Conservation (phyloP, 2,113 vertebrate species). For the Condylura cristata region DNA sequence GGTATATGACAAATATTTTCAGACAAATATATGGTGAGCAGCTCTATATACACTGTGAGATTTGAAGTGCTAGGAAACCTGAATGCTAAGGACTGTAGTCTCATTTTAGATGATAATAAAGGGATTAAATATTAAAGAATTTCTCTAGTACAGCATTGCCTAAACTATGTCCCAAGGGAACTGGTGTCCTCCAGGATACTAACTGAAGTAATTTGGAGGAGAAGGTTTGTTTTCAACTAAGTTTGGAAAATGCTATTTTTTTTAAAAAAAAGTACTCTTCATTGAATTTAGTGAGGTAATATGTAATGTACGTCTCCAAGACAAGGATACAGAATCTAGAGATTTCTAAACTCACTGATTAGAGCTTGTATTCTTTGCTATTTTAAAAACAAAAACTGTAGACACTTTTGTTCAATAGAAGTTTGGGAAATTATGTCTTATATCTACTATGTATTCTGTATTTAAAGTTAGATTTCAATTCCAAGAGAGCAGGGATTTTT, state of each 20-base stretch:
- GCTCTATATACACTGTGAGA: neutral
- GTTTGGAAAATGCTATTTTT: neutral
- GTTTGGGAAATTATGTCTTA: neutral
- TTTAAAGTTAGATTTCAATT: neutral
- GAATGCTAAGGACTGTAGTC: neutral
- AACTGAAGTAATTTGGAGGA: neutral
- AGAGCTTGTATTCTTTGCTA: neutral
- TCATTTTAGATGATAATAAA: neutral
- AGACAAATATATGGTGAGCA: neutral
- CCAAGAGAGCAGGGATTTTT: neutral
- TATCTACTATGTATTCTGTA: neutral
- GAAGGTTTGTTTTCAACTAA: neutral
- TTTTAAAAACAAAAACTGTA: conserved; percentile 5
- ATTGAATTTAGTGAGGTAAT: neutral
- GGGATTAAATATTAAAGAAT: neutral
- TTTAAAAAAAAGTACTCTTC: neutral
- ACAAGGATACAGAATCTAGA: neutral
- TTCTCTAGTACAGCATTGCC: neutral
- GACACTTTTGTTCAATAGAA: neutral
- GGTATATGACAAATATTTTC: neutral
- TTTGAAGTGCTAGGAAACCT: neutral
- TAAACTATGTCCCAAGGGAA: neutral
- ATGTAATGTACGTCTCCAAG: neutral
- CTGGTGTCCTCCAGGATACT: neutral
- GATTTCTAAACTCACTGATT: neutral